A percentile compares a stretch with the other conserved stretches of the same genome.
Conservation (phyloP, 2,113 vertebrate species). For the Oriolus oriolus region DNA sequence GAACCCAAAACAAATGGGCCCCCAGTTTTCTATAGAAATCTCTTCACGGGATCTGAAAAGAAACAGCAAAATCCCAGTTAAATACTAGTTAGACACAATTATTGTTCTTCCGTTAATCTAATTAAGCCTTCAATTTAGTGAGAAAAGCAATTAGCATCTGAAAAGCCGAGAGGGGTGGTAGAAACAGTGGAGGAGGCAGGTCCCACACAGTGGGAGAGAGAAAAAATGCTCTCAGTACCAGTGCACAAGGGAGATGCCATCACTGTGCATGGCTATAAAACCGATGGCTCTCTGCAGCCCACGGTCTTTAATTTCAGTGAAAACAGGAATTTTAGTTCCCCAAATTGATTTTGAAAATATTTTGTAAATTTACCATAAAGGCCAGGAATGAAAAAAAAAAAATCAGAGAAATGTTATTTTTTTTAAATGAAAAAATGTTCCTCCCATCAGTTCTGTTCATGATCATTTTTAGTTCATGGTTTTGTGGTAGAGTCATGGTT, state of each 20-base stretch:
- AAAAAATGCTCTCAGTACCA: not conserved
- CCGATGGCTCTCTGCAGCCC: not conserved
- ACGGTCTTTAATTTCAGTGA: not conserved
- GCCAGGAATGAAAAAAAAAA: not conserved
- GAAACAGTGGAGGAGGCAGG: conserved; percentile 1
- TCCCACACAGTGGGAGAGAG: not conserved
- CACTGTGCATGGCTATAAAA: not conserved
- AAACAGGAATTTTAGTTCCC: not conserved
- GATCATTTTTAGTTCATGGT: not conserved
- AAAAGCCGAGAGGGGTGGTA: not conserved
- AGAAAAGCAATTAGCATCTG: conserved; percentile 54
- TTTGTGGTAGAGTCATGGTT: conserved; percentile 7
- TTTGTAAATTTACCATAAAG: not conserved
- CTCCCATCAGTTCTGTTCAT: not conserved
- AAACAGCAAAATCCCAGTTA: conserved; percentile 32
- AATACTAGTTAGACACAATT: conserved; percentile 49
- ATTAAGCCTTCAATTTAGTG: conserved; percentile 54
- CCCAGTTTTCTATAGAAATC: not conserved
- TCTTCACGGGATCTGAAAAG: conserved; percentile 17
- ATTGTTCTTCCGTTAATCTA: conserved; percentile 56
- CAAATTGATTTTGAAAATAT: not conserved
- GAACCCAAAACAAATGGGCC: not conserved
- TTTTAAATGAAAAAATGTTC: not conserved
- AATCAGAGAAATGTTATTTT: not conserved
- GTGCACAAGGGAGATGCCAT: not conserved